These are phyloP conservation scores for Synanthedon formicaeformis DNA, from an alignment of 2,888 invertebrate genomes.

Conservation along the genomic window DNA sequence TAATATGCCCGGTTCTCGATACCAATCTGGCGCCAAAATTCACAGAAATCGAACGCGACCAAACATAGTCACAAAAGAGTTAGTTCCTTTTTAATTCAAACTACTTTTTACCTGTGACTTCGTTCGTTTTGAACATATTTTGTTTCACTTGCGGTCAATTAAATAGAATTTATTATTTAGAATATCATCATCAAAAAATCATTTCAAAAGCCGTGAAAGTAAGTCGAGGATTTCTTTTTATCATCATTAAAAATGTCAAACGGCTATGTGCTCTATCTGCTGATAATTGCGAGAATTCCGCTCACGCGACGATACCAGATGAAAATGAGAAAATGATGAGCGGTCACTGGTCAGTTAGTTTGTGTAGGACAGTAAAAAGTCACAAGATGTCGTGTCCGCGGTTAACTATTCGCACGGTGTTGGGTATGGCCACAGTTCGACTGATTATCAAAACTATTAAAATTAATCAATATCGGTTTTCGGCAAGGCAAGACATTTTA, in stretches of 20 bases:
- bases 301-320: slow-evolving; percentile 22
- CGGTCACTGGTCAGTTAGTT: slow-evolving; percentile 22
- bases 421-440: not conserved
- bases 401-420: slow-evolving; percentile 56
- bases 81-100: slow-evolving; percentile 10
- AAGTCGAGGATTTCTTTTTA: too few species aligned
- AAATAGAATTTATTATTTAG: too few species aligned
- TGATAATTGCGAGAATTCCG: slow-evolving; percentile 25
- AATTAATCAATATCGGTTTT: too few species aligned
- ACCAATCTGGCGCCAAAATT: slow-evolving; percentile 63
- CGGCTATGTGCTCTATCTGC: not conserved
- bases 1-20: slow-evolving; percentile 34
- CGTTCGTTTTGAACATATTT: too few species aligned
- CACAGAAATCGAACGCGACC: slow-evolving; percentile 42
- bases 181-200: too few species aligned
- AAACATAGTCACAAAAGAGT: slow-evolving; percentile 16
- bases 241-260: too few species aligned
- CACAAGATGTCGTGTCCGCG: slow-evolving; percentile 32
- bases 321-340: slow-evolving; percentile 55
- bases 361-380: slow-evolving; percentile 17
- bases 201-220: too few species aligned
- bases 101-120: too few species aligned
- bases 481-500: too few species aligned
- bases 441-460: too few species aligned
- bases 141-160: too few species aligned